Evolutionary conservation across 1,140 invertebrate species (phyloP).

Genomic region (Campoletis sonorensis): DNA sequence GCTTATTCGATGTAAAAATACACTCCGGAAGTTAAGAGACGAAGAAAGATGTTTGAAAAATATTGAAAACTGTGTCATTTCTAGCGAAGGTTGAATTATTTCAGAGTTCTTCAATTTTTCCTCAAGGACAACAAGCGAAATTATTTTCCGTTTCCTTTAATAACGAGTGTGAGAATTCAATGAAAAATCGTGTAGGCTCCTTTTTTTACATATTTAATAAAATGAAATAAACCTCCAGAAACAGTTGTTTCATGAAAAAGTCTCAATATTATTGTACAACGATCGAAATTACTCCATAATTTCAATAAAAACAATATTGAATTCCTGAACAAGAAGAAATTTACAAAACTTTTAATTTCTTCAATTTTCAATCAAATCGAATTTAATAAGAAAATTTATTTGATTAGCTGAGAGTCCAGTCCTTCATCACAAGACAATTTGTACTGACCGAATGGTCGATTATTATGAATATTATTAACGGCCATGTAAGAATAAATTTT

Average conservation of each 20-base stretch:
- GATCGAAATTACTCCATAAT: too few species aligned
- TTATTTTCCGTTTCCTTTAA: too few species aligned
- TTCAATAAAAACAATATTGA: too few species aligned
- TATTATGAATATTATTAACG: conserved; percentile 81
- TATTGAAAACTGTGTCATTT: too few species aligned
- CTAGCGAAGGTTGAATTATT: too few species aligned
- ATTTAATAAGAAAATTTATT: conserved; percentile 3
- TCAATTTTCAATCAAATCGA: not conserved
- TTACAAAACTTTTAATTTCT: not conserved
- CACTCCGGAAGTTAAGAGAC: not conserved
- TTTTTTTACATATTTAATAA: too few species aligned
- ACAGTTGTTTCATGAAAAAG: too few species aligned
- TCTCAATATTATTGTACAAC: too few species aligned
- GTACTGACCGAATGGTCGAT: conserved; percentile 80
- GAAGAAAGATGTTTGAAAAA: too few species aligned
- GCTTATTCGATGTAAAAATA: not conserved
- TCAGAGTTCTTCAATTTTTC: not conserved
- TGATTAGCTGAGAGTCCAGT: conserved; percentile 3
- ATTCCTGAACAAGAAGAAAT: not conserved
- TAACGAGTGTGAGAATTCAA: not conserved
- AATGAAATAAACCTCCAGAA: too few species aligned
- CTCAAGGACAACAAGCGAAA: not conserved
- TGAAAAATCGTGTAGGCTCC: too few species aligned
- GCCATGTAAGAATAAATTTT: conserved; percentile 79
- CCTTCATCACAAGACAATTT: conserved; percentile 67